These are phyloP conservation scores for Caenorhabditis sp. DNA, from an alignment of 2,888 invertebrate species.

Conservation along the genomic window DNA sequence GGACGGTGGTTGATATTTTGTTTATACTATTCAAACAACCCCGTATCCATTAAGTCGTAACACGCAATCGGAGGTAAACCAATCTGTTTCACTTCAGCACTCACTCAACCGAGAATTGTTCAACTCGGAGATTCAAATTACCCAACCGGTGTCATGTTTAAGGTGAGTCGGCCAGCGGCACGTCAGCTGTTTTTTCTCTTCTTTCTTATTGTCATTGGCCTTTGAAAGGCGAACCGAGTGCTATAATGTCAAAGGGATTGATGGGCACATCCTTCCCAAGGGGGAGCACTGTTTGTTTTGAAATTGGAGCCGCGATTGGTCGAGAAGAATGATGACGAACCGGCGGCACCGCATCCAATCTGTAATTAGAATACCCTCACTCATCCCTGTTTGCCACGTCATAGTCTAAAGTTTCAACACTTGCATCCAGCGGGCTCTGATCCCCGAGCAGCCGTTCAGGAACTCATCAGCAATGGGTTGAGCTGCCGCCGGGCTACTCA, in stretches of 20 bases:
- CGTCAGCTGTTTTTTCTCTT: conserved; percentile 14
- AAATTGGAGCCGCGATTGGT: conserved; percentile 30
- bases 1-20: too few species aligned
- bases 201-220: conserved; percentile 7
- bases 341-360: not conserved
- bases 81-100: conserved; percentile 45
- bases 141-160: conserved; percentile 85
- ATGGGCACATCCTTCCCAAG: not conserved
- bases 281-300: conserved; percentile 40
- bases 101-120: conserved; percentile 84
- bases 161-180: conserved; percentile 82
- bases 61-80: not conserved
- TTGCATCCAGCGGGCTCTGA: too few species aligned
- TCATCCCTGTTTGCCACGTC: conserved; percentile 11
- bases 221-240: not conserved
- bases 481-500: too few species aligned
- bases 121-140: conserved; percentile 85
- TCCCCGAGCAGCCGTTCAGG: conserved; percentile 19
- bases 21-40: conserved; percentile 8
- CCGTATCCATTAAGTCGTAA: too few species aligned
- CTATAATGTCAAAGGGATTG: conserved; percentile 12
- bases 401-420: not conserved
- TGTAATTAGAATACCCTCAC: conserved; percentile 44
- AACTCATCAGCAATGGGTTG: conserved; percentile 23
- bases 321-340: conserved; percentile 29